Evolutionary conservation across 1,140 invertebrate species (phyloP).

Genomic region (Propsilocerus akamusi): DNA sequence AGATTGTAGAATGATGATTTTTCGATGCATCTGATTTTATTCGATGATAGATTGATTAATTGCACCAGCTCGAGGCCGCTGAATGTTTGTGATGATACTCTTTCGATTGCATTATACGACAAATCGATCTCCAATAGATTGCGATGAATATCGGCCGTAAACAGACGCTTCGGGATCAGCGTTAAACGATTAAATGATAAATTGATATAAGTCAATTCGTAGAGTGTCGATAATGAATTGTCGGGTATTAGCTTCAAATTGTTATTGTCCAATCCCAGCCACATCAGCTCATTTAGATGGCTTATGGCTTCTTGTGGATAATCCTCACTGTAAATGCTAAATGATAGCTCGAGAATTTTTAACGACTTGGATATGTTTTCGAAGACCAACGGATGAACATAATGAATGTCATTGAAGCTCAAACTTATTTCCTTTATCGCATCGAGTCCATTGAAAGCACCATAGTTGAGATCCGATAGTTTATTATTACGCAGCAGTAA

Average conservation of each 20-base stretch:
- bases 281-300: conserved; percentile 50
- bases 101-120: conserved; percentile 49
- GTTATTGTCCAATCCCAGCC: conserved; percentile 78
- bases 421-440: conserved; percentile 68
- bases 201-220: conserved; percentile 63
- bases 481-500: conserved; percentile 70
- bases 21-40: conserved; percentile 39
- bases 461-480: conserved; percentile 49
- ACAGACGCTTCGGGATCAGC: conserved; percentile 38
- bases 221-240: conserved; percentile 36
- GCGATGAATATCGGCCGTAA: conserved; percentile 46
- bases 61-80: conserved; percentile 38
- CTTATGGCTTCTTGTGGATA: conserved; percentile 53
- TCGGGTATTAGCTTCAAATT: conserved; percentile 52
- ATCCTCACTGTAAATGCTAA: conserved; percentile 57
- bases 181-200: conserved; percentile 64
- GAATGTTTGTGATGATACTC: conserved; percentile 41
- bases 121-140: conserved; percentile 56
- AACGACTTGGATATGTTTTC: conserved; percentile 48
- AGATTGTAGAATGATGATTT: conserved; percentile 41
- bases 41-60: conserved; percentile 49
- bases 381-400: conserved; percentile 58
- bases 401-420: conserved; percentile 69
- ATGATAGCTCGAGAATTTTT: conserved; percentile 68
- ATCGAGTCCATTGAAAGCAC: conserved; percentile 47